Percentiles rank a stretch among this genome's conserved stretches.
Conservation (phyloP, 1,140 invertebrate genomes). For the Drosophila yakuba region DNA sequence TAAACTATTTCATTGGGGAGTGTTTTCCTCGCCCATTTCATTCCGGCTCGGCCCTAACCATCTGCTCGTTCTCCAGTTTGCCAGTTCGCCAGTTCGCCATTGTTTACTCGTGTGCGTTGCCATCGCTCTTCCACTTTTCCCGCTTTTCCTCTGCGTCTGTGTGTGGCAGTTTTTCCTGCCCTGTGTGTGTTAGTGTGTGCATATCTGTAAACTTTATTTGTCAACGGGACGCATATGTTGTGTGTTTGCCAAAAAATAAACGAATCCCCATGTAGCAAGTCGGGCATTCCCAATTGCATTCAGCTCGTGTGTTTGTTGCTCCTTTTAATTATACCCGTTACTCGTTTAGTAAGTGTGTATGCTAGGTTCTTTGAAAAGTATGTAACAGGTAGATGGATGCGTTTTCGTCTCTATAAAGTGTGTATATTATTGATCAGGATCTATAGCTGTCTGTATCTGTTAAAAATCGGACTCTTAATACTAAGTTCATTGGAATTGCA, state of each 20-base stretch:
- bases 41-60: constrained; percentile 26
- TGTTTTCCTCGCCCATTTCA: constrained; percentile 47
- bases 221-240: constrained; percentile 79
- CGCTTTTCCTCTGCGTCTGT: constrained; percentile 7
- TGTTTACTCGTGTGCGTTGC: constrained; percentile 75
- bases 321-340: constrained; percentile 52
- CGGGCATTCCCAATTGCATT: constrained; percentile 25
- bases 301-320: constrained; percentile 48
- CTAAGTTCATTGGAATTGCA: too few species aligned
- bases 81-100: constrained; percentile 48
- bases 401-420: too few species aligned
- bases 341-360: too few species aligned
- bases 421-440: too few species aligned
- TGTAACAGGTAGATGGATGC: too few species aligned
- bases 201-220: constrained; percentile 80
- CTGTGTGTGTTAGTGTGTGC: constrained; percentile 44
- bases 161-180: constrained; percentile 15
- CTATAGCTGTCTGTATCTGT: too few species aligned
- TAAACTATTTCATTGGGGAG: constrained; percentile 83
- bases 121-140: constrained; percentile 39
- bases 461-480: too few species aligned
- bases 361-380: too few species aligned
- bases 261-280: constrained; percentile 34
- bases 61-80: constrained; percentile 35
- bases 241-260: constrained; percentile 74